Evolutionary conservation across 2,888 invertebrate genomes (phyloP).

Genomic region (Lordiphosa fenestrarum): DNA sequence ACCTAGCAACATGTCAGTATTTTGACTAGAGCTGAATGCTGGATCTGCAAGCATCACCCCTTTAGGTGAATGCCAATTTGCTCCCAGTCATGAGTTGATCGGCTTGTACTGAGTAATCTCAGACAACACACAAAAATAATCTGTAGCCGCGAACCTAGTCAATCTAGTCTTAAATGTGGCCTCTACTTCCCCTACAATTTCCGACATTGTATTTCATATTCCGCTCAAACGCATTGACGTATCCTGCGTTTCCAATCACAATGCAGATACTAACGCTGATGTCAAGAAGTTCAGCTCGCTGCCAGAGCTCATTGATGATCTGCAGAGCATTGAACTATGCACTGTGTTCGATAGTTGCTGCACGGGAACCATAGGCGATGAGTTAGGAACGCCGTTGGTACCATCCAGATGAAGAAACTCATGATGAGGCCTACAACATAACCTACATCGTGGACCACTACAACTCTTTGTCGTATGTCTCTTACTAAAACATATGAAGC

Average conservation of each 20-base stretch:
- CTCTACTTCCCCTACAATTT: too few species aligned
- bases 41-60: slow-evolving; percentile 15
- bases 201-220: too few species aligned
- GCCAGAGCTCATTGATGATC: background rate
- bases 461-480: background rate
- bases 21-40: background rate
- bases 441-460: background rate
- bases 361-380: background rate
- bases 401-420: slow-evolving; percentile 8
- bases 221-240: too few species aligned
- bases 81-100: background rate
- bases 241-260: too few species aligned
- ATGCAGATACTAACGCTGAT: background rate
- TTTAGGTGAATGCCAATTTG: background rate
- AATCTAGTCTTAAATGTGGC: slow-evolving; percentile 13
- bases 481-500: background rate
- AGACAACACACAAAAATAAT: slow-evolving; percentile 1
- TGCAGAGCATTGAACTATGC: slow-evolving; percentile 7
- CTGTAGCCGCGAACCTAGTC: slow-evolving; percentile 1
- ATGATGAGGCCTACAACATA: slow-evolving; percentile 14
- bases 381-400: background rate
- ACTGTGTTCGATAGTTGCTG: background rate
- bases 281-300: slow-evolving; percentile 15
- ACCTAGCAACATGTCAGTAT: too few species aligned
- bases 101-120: slow-evolving; percentile 8